Base-by-base conservation (phyloP, 2,888 invertebrate species). In the Cataglyphis rosenhaueri region DNA sequence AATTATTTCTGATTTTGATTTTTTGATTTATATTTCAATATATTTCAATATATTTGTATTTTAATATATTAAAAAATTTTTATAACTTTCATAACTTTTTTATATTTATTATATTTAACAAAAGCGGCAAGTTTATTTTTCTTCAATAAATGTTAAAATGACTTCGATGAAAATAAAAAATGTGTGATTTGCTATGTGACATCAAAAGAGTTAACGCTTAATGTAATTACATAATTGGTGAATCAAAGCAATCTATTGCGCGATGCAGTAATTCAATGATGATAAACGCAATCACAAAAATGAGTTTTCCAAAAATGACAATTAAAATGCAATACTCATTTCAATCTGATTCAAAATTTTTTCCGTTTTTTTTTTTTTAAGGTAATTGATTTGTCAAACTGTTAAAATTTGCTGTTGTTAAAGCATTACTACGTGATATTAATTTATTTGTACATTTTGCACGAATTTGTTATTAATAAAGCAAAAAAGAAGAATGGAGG, bases 291-390 rank as follows among this genome's bases (percentile, higher is more conserved):
- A 62, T 52, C 5, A 6, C 44, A 52, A 64, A 35, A 38, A 25
- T 25, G 9, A 6, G 21, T 62, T 10, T 52, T 6, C 18, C 15
- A 6, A 64, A 35, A 62, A 1, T 64, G 38, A 32, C 15, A 29
- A 12, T 64, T 52, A 35, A 75, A 75, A 75, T 64, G 52, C 25
- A 9, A 18, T 21, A 18, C 52, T 76, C n/a, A 15, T 48, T 44
- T 44, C 29, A 52, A 41, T 68, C 18, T 29, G 21, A 10, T 10
- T 25, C 10, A 0, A 25, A 32, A n/a, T 21, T 64, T 35, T 12
- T 64, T 35, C 12, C n/a, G 15, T n/a, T n/a, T n/a, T n/a, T 25
- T 65, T n/a, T 18, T 55, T 3, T 32, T 12, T 38, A 32, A 38
- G 21, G 18, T 44, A 6, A 25, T n/a, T 18, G 8, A 2, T 38